Percentiles rank a stretch among this genome's conserved stretches.
Evolutionary conservation across 2,888 invertebrate genomes (phyloP).

Genomic region (Chrysolina haemoptera): DNA sequence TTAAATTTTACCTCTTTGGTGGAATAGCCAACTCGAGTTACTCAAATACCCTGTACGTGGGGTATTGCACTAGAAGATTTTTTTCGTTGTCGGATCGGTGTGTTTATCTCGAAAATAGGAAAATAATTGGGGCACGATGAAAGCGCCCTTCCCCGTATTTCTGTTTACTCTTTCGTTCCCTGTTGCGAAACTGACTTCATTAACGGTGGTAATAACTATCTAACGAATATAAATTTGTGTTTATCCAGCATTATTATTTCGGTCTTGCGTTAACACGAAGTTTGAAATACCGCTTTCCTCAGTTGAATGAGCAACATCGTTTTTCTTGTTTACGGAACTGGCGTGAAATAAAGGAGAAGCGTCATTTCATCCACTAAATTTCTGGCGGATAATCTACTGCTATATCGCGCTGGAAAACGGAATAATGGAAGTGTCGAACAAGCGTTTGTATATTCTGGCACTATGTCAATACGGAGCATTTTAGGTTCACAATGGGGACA

Average conservation of each 20-base stretch:
- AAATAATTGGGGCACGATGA: background rate
- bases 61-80: too few species aligned
- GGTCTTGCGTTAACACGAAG: constrained; percentile 2
- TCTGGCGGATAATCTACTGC: background rate
- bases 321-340: constrained; percentile 3
- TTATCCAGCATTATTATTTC: constrained; percentile 19
- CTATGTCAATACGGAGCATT: background rate
- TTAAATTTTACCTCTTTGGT: too few species aligned
- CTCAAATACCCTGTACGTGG: too few species aligned
- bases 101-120: background rate
- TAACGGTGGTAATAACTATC: background rate
- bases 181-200: background rate
- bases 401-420: background rate
- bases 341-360: constrained; percentile 3
- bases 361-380: background rate
- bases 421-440: constrained; percentile 4
- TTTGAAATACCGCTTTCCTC: constrained; percentile 9
- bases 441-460: constrained; percentile 1
- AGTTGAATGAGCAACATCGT: constrained; percentile 5
- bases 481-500: background rate
- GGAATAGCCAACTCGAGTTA: too few species aligned
- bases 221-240: constrained; percentile 20
- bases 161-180: background rate
- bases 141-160: background rate
- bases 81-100: too few species aligned